Evolutionary conservation across 2,888 invertebrate species (phyloP).

Genomic region (Standfussiana lucernea): DNA sequence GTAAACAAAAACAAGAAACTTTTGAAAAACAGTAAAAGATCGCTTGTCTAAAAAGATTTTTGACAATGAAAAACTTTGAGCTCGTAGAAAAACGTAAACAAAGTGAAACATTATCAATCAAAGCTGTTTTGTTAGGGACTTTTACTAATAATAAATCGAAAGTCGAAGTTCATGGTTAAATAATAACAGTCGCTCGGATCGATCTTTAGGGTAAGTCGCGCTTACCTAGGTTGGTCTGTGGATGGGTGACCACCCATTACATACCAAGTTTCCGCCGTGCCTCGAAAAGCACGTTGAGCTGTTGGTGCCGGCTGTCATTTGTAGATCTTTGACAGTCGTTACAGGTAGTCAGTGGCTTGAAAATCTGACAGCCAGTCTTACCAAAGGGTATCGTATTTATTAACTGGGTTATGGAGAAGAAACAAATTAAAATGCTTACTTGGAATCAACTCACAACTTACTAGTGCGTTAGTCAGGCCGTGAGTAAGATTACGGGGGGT

Average conservation of each 20-base stretch:
- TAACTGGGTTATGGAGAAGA: too few species aligned
- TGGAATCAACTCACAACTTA: background rate
- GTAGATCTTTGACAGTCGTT: background rate
- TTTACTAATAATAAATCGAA: background rate
- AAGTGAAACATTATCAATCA: slow-evolving; percentile 9
- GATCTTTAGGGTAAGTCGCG: background rate
- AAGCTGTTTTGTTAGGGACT: background rate
- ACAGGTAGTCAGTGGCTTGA: too few species aligned
- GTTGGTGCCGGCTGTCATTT: background rate
- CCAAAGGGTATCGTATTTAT: too few species aligned
- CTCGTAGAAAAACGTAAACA: background rate
- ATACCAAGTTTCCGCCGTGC: background rate
- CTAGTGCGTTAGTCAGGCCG: background rate
- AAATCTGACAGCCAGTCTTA: too few species aligned
- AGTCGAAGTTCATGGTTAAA: background rate
- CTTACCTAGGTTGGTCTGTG: background rate
- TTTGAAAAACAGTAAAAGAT: slow-evolving; percentile 18
- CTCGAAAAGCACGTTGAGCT: background rate
- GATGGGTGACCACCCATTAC: background rate
- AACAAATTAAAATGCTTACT: too few species aligned
- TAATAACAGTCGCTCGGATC: background rate
- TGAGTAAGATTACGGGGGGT: background rate
- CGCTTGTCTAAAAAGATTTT: slow-evolving; percentile 21
- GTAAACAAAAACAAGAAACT: slow-evolving; percentile 24
- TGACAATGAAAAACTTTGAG: slow-evolving; percentile 1